Percentiles rank a stretch among this genome's conserved stretches.
phyloP scores from a whole-genome alignment of 2,888 invertebrate species.

The Plebejus anna region DNA sequence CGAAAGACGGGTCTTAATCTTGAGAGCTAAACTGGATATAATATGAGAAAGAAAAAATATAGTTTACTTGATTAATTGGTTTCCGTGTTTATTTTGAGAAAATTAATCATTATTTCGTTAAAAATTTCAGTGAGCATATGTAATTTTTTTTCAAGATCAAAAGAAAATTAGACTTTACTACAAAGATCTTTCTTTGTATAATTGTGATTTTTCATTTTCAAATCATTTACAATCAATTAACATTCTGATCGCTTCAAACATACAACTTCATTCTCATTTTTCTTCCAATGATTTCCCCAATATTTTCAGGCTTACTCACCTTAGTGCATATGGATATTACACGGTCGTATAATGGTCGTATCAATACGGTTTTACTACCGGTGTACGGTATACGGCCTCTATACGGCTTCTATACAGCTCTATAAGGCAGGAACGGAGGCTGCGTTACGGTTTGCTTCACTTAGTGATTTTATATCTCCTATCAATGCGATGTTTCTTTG shows the following conservation, averaged over 20 bases:
- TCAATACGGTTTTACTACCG: slow-evolving; percentile 37
- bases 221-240: no score
- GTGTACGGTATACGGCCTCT: slow-evolving; percentile 39
- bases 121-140: no score
- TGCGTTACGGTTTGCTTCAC: slow-evolving; percentile 46
- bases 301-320: neutral
- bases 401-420: slow-evolving; percentile 36
- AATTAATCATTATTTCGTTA: no score
- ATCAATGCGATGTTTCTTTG: slow-evolving; percentile 46
- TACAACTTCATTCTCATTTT: neutral
- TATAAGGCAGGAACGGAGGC: slow-evolving; percentile 33
- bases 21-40: no score
- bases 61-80: no score
- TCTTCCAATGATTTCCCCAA: neutral
- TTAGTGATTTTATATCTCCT: slow-evolving; percentile 54
- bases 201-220: no score
- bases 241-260: neutral
- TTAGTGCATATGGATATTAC: slow-evolving; percentile 22
- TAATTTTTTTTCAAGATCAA: no score
- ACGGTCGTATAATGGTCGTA: slow-evolving; percentile 21
- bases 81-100: no score
- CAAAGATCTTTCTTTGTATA: no score
- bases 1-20: no score
- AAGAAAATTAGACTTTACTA: no score
- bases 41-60: no score